A percentile compares a stretch with the other conserved stretches of the same genome.
phyloP scores from a whole-genome alignment of 2,888 invertebrate species.

The Metopia argyrocephala region DNA sequence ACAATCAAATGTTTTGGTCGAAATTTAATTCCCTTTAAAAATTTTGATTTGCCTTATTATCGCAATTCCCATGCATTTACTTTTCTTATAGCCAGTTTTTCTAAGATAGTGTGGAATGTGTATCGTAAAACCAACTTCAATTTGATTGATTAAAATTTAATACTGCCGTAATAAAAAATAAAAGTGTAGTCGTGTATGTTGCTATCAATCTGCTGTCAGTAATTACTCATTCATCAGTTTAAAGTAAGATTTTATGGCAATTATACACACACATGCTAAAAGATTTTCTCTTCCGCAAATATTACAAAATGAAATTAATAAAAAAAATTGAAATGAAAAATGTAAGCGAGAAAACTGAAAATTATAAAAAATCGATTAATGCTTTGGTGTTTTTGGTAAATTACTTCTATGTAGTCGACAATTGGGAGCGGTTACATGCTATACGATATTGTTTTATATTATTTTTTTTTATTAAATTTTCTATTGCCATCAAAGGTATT shows the following conservation, averaged over 20 bases:
- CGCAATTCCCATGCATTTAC: no score
- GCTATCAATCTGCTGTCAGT: conserved; percentile 13
- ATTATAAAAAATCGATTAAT: conserved; percentile 44
- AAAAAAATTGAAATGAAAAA: conserved; percentile 24
- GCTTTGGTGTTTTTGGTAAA: conserved; percentile 41
- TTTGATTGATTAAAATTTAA: no score
- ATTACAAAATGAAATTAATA: conserved; percentile 38
- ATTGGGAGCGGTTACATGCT: conserved; percentile 43
- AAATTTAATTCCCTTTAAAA: no score
- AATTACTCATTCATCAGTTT: conserved; percentile 52
- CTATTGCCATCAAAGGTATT: conserved; percentile 11
- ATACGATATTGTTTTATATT: conserved; percentile 25
- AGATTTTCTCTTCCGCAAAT: conserved; percentile 59
- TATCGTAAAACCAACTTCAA: no score
- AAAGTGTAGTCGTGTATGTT: neutral
- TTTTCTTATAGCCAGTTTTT: no score
- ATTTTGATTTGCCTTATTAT: no score
- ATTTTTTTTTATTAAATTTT: neutral
- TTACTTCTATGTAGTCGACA: conserved; percentile 54
- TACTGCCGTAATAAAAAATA: no score
- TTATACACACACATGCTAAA: neutral
- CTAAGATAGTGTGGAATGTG: no score
- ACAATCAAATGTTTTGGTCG: no score
- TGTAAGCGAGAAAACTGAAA: conserved; percentile 2
- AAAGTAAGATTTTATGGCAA: neutral